Evolutionary conservation across 2,888 invertebrate species (phyloP), one percentile per base, ranked within the genome.

Genomic region (Lasius fuliginosus): DNA sequence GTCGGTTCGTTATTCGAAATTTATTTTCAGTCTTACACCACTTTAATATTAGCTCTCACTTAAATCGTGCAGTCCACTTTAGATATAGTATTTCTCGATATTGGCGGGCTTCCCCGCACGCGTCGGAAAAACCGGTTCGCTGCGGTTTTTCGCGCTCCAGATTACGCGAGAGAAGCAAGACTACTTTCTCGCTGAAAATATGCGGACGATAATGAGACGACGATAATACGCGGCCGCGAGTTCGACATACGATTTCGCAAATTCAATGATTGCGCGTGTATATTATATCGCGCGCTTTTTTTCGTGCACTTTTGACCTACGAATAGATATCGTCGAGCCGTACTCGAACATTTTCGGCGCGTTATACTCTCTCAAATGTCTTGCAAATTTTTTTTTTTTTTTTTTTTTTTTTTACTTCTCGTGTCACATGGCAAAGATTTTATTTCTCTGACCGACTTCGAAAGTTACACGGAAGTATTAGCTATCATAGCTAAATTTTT

Each of bases 41-140:
- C 23, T 67, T 42, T 11, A 42, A n/a, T 69, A 60, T 60, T 15
- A 58, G 42, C 12, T 27, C 12, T 27, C n/a, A 18, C 8, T 58
- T 58, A 30, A 40, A 8, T 1, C 9, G 23, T 3, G 3, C 3
- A 53, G 42, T 69, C 12, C 46, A 15, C 42, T 40, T 23, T 23
- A 23, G 42, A 46, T 58, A 77, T 65, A 15, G 23, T 1, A 15
- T 79, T 42, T 79, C 33, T 12, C 33, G 71, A 71, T 79, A 79
- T 79, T 15, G 23, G 18, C 42, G 6, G 11, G 18, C 11, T 49
- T 68, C 49, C 5, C 23, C 18, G 53, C 49, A 30, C 36, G 27
- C 11, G 49, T 33, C 12, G 18, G 23, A 65, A 74, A 36, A 88
- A 89, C 88, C 85, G 86, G 87, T 86, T 86, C 33, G 73, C 27